Evolutionary conservation across 2,797 vertebrate species (phyloP), one percentile per base, ranked within the genome.

Genomic region (Gastrophryne carolinensis): DNA sequence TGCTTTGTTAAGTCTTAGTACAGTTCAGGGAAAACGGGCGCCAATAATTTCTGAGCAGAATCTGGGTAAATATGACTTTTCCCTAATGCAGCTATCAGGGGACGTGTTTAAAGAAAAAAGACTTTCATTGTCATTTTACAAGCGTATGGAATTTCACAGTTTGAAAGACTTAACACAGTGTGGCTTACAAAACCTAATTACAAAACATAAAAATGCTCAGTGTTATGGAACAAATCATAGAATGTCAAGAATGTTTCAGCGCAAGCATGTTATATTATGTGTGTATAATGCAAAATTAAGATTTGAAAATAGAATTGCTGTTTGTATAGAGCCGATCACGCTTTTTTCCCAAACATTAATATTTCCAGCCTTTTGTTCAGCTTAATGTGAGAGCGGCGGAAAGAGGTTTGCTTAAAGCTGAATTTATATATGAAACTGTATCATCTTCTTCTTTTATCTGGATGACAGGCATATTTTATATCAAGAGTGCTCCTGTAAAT

Each of bases 41-140:
- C 50, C 63, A 87, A 87, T 90, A 87, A 87, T 89, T 90, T 89
- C 84, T 86, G 75, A 82, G 86, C 86, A 86, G 88, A 91, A 89
- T 90, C 86, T 58, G 67, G 81, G 62, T 83, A 90, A 88, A 87
- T 87, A 83, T 80, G 83, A 82, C 87, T 88, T 83, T 82, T 80
- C 83, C 88, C 82, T 86, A 83, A 85, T 88, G 88, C 86, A 87
- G 90, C 90, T 89, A 87, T 75, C 89, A 82, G 81, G 91, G 90
- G 90, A 92, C 90, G 91, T 90, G 83, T 89, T 91, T 89, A 87
- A 58, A 66, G 68, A 80, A 89, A 90, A 87, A 86, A 90, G 87
- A 56, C 84, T 89, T 83, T 88, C 82, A 87, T 89, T 89, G 75
- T 91, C 87, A 87, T 87, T 79, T 90, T 91, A 90, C 84, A 86